Conservation (phyloP, 1,140 invertebrate species). For the Steinernema khuongi region DNA sequence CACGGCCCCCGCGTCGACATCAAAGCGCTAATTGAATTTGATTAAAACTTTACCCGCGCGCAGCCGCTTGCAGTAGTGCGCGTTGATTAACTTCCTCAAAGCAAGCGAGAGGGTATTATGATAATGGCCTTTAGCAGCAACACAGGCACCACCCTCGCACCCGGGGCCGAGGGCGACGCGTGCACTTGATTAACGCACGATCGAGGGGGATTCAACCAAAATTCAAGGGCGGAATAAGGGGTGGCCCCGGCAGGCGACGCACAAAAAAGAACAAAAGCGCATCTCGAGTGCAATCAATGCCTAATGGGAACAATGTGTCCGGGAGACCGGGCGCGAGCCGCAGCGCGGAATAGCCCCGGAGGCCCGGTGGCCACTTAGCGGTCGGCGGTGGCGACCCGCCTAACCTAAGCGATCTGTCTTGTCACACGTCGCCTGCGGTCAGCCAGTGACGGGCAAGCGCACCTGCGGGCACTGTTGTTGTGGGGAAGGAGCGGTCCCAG, state of each 20-base stretch:
- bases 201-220: not conserved
- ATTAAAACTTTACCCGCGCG: conserved; percentile 7
- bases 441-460: conserved; percentile 2
- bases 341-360: not conserved
- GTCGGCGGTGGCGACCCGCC: not conserved
- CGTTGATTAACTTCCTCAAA: conserved; percentile 10
- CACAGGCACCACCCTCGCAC: too few species aligned
- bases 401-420: conserved; percentile 8
- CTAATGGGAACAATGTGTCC: not conserved
- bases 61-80: not conserved
- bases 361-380: not conserved
- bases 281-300: conserved; percentile 12
- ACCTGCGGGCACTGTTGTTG: not conserved
- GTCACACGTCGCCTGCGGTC: conserved; percentile 6
- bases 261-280: conserved; percentile 6
- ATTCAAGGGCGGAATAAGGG: not conserved
- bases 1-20: not conserved
- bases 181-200: too few species aligned
- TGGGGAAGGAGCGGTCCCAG: too few species aligned
- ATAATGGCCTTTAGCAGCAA: too few species aligned
- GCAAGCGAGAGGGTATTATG: too few species aligned
- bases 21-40: conserved; percentile 13
- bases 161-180: too few species aligned
- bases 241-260: not conserved
- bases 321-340: not conserved